phyloP scores from a whole-genome alignment of 2,888 invertebrate genomes.

The Eupithecia inturbata region DNA sequence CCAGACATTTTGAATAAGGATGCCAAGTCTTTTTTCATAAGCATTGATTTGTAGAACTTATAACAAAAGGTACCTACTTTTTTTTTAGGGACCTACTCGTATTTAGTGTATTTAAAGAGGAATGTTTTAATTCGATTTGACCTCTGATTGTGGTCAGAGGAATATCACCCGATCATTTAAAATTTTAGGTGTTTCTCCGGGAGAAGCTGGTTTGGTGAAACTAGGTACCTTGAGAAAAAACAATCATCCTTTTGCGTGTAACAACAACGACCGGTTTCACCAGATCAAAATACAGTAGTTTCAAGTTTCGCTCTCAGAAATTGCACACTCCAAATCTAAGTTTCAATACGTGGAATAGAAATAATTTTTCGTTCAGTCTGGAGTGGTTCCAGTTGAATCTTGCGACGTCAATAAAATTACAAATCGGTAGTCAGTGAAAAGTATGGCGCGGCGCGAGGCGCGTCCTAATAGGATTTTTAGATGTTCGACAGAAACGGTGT shows the following conservation, averaged over 20 bases:
- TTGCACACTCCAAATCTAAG: constrained; percentile 17
- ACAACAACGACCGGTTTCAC: not conserved
- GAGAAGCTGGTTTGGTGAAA: not conserved
- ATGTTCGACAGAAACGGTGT: not conserved
- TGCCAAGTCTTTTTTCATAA: not conserved
- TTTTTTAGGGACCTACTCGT: not conserved
- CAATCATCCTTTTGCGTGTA: not conserved
- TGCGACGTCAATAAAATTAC: constrained; percentile 25
- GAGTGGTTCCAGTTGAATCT: constrained; percentile 27
- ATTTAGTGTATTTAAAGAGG: not conserved
- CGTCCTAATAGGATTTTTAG: constrained; percentile 6
- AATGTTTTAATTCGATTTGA: not conserved
- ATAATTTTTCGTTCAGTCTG: constrained; percentile 18
- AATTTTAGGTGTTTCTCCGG: not conserved
- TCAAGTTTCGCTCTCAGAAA: constrained; percentile 8
- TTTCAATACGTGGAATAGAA: constrained; percentile 14
- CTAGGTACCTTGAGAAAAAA: not conserved
- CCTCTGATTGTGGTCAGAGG: not conserved
- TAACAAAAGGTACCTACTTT: not conserved
- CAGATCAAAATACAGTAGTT: constrained; percentile 4
- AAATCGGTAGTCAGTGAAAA: constrained; percentile 24
- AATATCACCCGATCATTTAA: not conserved
- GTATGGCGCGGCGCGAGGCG: constrained; percentile 14
- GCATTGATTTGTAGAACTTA: not conserved
- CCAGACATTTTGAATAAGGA: not conserved